These are phyloP conservation scores for Abrostola triplasia DNA, from an alignment of 2,888 invertebrate genomes.

Conservation along the genomic window DNA sequence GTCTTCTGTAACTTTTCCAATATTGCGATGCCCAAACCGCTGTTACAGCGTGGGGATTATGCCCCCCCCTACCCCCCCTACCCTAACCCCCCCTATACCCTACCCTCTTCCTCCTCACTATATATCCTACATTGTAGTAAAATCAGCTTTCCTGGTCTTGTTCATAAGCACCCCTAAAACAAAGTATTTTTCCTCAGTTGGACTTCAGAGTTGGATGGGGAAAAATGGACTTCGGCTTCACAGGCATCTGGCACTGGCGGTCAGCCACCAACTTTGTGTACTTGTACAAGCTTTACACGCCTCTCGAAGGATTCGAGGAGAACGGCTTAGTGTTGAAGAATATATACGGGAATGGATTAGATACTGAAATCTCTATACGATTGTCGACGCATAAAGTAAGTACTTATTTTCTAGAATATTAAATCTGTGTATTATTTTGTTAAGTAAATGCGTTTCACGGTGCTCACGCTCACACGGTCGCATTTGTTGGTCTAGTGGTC, in stretches of 20 bases:
- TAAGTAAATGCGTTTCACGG: neutral
- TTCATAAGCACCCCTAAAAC: neutral
- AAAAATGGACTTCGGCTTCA: constrained; percentile 92
- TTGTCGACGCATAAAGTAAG: constrained; percentile 90
- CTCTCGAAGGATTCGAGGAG: constrained; percentile 93
- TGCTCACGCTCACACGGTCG: too few species aligned
- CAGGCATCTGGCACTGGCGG: constrained; percentile 92
- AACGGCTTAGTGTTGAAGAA: constrained; percentile 93
- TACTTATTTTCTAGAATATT: neutral
- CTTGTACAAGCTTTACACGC: constrained; percentile 93
- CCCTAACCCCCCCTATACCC: too few species aligned
- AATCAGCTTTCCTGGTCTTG: neutral
- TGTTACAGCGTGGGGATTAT: too few species aligned
- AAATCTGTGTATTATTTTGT: neutral
- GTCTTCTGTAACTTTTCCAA: too few species aligned
- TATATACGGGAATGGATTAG: constrained; percentile 89
- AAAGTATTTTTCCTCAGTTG: constrained; percentile 76
- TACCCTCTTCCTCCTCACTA: too few species aligned
- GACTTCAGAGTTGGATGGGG: constrained; percentile 94
- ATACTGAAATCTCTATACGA: constrained; percentile 91
- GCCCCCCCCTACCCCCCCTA: too few species aligned
- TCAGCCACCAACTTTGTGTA: constrained; percentile 92
- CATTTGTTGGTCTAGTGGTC: too few species aligned
- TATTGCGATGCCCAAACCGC: too few species aligned
- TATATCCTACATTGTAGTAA: neutral